phyloP scores from a whole-genome alignment of 2,113 vertebrate species.

The Xenopus borealis region DNA sequence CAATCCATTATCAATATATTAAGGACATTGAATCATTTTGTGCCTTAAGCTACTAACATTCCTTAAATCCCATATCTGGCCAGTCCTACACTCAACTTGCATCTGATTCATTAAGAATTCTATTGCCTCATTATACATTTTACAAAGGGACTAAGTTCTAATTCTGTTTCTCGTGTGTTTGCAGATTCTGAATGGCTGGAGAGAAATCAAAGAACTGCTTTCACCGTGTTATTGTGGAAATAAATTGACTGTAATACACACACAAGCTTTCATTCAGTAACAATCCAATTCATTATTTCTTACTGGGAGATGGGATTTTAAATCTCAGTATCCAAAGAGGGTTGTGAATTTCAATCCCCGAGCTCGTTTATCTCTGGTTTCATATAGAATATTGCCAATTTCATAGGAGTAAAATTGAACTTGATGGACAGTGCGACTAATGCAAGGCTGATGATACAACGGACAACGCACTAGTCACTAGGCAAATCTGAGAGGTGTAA shows the following conservation, averaged over 20 bases:
- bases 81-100: too few species aligned
- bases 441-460: neutral
- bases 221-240: neutral
- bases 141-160: too few species aligned
- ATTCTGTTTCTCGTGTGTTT: neutral
- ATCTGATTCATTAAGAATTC: too few species aligned
- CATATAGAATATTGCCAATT: neutral
- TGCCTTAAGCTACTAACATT: too few species aligned
- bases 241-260: neutral
- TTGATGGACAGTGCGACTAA: neutral
- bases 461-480: neutral
- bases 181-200: neutral
- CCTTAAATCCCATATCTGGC: too few species aligned
- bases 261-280: conserved; percentile 18
- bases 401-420: neutral
- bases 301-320: too few species aligned
- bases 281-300: too few species aligned
- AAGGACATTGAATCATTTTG: too few species aligned
- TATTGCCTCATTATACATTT: too few species aligned
- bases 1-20: too few species aligned
- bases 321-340: neutral
- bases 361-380: neutral
- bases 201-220: neutral
- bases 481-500: neutral
- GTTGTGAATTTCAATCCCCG: neutral